Evolutionary conservation across 2,888 invertebrate species (phyloP), one percentile per base, ranked within the genome.

Genomic region (Phragmatobia fuliginosa): DNA sequence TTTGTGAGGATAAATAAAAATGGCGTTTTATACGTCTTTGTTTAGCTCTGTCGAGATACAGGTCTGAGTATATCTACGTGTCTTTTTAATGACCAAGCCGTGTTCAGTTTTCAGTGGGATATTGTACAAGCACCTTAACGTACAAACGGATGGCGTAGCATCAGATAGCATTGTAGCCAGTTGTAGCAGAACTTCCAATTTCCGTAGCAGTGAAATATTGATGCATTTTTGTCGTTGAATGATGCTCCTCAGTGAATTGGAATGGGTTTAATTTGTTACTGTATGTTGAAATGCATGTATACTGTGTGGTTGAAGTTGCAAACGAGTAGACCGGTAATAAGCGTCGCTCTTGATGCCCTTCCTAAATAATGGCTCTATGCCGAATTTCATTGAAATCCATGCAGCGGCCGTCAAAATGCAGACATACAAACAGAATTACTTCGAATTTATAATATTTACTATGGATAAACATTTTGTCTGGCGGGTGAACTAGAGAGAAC

Each of bases 161-260:
- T 66, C 66, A 70, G 66, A 70, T 66, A 70, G 41, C 41, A 62
- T 61, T 68, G 69, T 69, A 69, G 65, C 65, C 58, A 38, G 61
- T 61, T 58, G 70, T 52, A 66, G 66, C 62, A 62, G 33, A 64
- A 41, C 58, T 70, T 66, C 66, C 79, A 77, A 79, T 79, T 79
- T 79, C 79, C 79, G 74, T 41, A 49, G 0, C 49, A 67, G 62
- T 79, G 66, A 65, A 75, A 59, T 69, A 79, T 77, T 69, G 67
- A 79, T 79, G 62, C 67, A 73, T 73, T 79, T 75, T 77, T 76
- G 62, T 69, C 36, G 59, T 65, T 38, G 5, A 32, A 56, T 38
- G 52, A 38, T 28, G 68, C 60, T 31, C 28, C 52, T 64, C 33
- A 63, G 25, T 62, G 28, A 52, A 56, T 28, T 32, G 59, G 59